Base-by-base conservation (phyloP, 1,140 invertebrate species). In the Carcinoscorpius rotundicauda region DNA sequence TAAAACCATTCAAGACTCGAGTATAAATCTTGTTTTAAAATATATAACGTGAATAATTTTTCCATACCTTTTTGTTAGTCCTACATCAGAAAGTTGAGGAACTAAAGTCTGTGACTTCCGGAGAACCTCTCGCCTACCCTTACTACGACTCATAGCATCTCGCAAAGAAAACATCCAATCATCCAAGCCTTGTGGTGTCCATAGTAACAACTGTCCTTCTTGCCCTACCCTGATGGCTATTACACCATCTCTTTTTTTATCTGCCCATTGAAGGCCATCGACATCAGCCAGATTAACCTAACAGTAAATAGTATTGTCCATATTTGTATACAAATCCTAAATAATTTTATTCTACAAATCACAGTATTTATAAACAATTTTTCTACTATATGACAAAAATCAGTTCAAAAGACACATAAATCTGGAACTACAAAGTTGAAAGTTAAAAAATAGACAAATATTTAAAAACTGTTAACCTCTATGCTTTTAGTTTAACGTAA, bases 211-310 rank as follows among this genome's bases (percentile, higher is more conserved):
- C 60, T 82, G 78, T 64, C 81, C 81, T 72, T 83, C 82, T 66
- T 61, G 53, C 6, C 66, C 62, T 49, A 70, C 68, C 10, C 62
- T 59, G 51, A 71, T 59, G 4, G 66, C 69, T n/a, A 71, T 63
- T 82, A 72, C 49, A 77, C 81, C 63, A 83, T 82, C 67, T 77
- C 80, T 74, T 78, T 84, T 74, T 81, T 84, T 61, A 77, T 83
- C 71, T 79, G 82, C 78, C 84, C 84, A 85, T 74, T 84, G 82
- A 57, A 85, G 81, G 70, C 79, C 80, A 70, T 85, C 83, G 53
- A 86, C 80, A 71, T 85, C 84, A 55, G 83, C 82, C 66, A 86
- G 73, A 74, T 84, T 84, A 60, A 85, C 77, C 82, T 83, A 29
- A 29, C 29, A 29, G 29, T 29, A 29, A 29, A 29, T 29, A 29